Base-by-base conservation (phyloP, 2,888 invertebrate genomes). In the Archips crataeganus region DNA sequence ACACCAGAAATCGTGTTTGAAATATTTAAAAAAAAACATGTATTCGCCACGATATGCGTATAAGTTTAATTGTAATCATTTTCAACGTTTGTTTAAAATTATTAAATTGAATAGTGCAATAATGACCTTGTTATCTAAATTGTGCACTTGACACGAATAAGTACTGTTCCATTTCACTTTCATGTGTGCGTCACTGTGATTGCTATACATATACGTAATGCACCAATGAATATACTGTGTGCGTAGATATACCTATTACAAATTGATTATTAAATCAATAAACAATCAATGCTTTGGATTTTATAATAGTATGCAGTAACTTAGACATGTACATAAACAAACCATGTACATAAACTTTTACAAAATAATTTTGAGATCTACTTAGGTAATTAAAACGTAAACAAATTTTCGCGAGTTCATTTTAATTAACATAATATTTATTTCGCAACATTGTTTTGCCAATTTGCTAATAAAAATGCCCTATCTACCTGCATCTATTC, bases 131-230 rank as follows among this genome's bases (percentile, higher is more conserved):
- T 92, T 91, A 94, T 92, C 93, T 93, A 93, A 92, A 93, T 93
- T 89, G 92, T 93, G 92, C 92, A 94, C 94, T 94, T 94, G 94
- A 94, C 94, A 93, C 91, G 89, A 92, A 93, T 93, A 90, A 70
- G 65, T 75, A 70, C 90, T 91, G 92, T 88, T 90, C 91, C 92
- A 92, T 93, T 93, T 94, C 92, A 94, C 94, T 93, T 93, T 94
- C 92, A 91, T 92, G 89, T 89, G 80, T 88, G 87, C 87, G 88
- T 88, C 89, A 87, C 85, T 47, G 64, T 81, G 85, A 83, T 84
- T 83, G 84, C 83, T 85, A 69, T 75, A 75, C 81, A 80, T 80
- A 77, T 80, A 80, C 81, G 80, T 80, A 77, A 80, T 78, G 76
- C 76, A 77, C 77, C 59, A 57, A 57, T 57, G 11, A 49, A 13